These are phyloP conservation scores for Poeciliopsis turrubarensis DNA, from an alignment of 2,113 vertebrate species.

Conservation along the genomic window DNA sequence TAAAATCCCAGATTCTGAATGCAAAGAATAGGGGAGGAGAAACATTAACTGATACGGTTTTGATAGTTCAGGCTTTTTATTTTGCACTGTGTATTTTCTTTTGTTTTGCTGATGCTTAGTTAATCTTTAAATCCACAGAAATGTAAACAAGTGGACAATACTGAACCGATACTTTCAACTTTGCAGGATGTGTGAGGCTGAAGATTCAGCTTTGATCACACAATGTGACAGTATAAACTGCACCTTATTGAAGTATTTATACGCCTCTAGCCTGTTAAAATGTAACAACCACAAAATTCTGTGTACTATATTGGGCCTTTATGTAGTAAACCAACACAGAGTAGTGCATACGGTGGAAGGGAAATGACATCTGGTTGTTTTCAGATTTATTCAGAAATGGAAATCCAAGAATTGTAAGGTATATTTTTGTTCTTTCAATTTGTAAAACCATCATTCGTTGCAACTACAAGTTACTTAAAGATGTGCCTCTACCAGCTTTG, in stretches of 20 bases:
- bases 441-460: too few relatives aligned
- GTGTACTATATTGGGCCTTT: not conserved
- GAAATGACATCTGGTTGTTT: too few relatives aligned
- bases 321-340: not conserved
- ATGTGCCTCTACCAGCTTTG: too few relatives aligned
- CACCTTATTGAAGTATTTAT: not conserved
- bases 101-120: conserved; percentile 48
- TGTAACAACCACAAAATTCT: not conserved
- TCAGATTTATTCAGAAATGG: too few relatives aligned
- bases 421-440: too few relatives aligned
- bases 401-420: too few relatives aligned
- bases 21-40: not conserved
- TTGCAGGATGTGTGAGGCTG: too few relatives aligned
- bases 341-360: not conserved
- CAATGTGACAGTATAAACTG: not conserved
- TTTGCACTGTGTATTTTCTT: conserved; percentile 25
- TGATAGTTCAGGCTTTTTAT: not conserved
- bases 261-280: not conserved
- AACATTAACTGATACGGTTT: too few relatives aligned
- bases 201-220: too few relatives aligned
- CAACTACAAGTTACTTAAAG: too few relatives aligned
- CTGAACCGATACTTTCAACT: too few relatives aligned
- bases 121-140: conserved; percentile 30
- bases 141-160: not conserved
- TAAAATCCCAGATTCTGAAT: conserved; percentile 1